Percentiles rank a stretch among this genome's conserved stretches.
Conservation (phyloP, 2,113 vertebrate genomes). For the Uropsilus gracilis region DNA sequence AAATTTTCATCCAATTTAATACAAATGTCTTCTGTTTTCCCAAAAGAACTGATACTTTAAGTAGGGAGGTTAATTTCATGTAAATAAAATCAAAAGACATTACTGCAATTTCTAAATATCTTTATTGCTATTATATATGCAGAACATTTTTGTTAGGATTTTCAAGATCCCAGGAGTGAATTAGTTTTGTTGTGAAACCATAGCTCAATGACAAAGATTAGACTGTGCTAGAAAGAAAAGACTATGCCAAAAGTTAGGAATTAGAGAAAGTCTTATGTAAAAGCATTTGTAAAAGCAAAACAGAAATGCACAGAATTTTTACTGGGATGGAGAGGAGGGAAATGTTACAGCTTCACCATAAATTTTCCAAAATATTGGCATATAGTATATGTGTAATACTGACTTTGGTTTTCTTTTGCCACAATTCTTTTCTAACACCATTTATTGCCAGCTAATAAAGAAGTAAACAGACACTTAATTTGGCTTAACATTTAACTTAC, state of each 20-base stretch:
- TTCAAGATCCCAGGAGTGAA: neutral
- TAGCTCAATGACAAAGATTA: slow-evolving; percentile 25
- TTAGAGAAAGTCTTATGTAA: neutral
- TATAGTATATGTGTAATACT: neutral
- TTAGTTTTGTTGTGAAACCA: slow-evolving; percentile 48
- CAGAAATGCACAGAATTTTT: neutral
- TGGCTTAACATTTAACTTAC: slow-evolving; percentile 48
- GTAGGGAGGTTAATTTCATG: neutral
- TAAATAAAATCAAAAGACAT: slow-evolving; percentile 21
- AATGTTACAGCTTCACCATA: neutral
- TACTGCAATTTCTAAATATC: neutral
- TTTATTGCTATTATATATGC: neutral
- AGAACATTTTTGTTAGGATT: neutral
- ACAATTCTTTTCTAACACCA: neutral
- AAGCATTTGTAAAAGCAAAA: neutral
- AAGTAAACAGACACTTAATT: slow-evolving; percentile 20
- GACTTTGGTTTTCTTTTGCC: neutral
- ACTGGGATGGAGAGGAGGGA: neutral
- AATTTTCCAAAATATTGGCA: neutral
- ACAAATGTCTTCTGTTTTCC: neutral
- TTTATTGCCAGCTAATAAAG: slow-evolving; percentile 14
- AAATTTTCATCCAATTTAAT: neutral
- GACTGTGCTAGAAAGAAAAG: slow-evolving; percentile 1
- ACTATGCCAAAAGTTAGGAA: neutral
- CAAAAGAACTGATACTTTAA: slow-evolving; percentile 8